Evolutionary conservation across 2,113 vertebrate species (phyloP).

Genomic region (Ibidorhyncha struthersii): DNA sequence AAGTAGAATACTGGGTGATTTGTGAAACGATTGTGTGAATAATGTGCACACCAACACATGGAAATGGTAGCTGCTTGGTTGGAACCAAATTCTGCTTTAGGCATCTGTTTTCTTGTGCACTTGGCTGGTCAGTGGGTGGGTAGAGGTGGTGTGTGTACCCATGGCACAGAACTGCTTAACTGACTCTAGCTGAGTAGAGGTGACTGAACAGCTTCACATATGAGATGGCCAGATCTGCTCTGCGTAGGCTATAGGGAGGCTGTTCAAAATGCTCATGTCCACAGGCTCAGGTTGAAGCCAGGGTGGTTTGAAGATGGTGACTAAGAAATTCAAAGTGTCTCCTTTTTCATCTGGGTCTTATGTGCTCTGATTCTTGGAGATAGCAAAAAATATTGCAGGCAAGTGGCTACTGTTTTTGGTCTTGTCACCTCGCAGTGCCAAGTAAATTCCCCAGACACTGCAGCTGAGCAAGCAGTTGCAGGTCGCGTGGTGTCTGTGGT

Average conservation of each 20-base stretch:
- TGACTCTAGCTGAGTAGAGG: not conserved
- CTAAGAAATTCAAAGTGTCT: not conserved
- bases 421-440: not conserved
- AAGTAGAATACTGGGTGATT: not conserved
- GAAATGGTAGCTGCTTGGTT: not conserved
- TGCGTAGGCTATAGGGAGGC: not conserved
- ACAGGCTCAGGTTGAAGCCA: not conserved
- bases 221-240: not conserved
- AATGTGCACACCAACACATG: not conserved
- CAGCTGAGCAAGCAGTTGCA: not conserved
- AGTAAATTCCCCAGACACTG: not conserved
- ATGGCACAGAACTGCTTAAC: not conserved
- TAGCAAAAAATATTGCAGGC: not conserved
- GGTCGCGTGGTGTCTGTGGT: fast-evolving
- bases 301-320: not conserved
- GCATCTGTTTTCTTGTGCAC: not conserved
- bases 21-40: not conserved
- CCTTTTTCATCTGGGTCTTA: not conserved
- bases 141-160: not conserved
- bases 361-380: not conserved
- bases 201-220: not conserved
- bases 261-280: not conserved
- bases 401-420: not conserved
- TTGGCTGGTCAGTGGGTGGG: not conserved
- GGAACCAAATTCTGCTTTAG: not conserved